phyloP scores from a whole-genome alignment of 2,888 invertebrate species.

The Trissolcus japonicus region DNA sequence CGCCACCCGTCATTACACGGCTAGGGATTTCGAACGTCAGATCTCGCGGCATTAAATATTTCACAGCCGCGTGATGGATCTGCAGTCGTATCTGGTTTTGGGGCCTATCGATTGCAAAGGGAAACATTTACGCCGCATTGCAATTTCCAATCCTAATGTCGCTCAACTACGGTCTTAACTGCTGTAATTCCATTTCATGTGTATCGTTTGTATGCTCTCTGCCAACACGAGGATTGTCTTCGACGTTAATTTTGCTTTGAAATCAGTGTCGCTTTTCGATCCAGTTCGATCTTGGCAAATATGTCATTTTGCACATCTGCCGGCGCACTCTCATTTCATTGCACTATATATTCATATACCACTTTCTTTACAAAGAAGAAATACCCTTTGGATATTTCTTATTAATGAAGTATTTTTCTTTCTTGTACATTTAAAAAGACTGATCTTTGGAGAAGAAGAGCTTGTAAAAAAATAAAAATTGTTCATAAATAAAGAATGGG shows the following conservation, averaged over 20 bases:
- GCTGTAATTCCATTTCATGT: slow-evolving; percentile 38
- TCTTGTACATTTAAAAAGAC: no score
- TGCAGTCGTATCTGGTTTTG: slow-evolving; percentile 50
- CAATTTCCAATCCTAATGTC: slow-evolving; percentile 53
- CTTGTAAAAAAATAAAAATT: no score
- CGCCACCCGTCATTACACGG: slow-evolving; percentile 17
- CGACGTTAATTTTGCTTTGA: slow-evolving; percentile 28
- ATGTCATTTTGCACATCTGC: background rate
- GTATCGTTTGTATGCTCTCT: slow-evolving; percentile 13
- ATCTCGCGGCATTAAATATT: slow-evolving; percentile 55
- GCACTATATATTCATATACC: no score
- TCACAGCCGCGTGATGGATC: slow-evolving; percentile 55
- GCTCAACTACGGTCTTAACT: slow-evolving; percentile 34
- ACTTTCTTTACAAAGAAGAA: no score
- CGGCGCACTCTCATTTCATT: background rate
- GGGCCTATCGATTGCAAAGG: slow-evolving; percentile 52
- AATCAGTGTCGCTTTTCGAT: slow-evolving; percentile 29
- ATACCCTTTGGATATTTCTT: no score
- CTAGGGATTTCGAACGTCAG: slow-evolving; percentile 39
- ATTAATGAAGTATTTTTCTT: no score
- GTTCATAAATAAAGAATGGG: background rate
- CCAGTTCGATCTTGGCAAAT: background rate
- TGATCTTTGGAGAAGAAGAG: no score
- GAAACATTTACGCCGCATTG: slow-evolving; percentile 53
- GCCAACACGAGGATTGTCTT: slow-evolving; percentile 28